These are phyloP conservation scores for Girardinus metallicus DNA, from an alignment of 2,797 vertebrate species.

Conservation along the genomic window DNA sequence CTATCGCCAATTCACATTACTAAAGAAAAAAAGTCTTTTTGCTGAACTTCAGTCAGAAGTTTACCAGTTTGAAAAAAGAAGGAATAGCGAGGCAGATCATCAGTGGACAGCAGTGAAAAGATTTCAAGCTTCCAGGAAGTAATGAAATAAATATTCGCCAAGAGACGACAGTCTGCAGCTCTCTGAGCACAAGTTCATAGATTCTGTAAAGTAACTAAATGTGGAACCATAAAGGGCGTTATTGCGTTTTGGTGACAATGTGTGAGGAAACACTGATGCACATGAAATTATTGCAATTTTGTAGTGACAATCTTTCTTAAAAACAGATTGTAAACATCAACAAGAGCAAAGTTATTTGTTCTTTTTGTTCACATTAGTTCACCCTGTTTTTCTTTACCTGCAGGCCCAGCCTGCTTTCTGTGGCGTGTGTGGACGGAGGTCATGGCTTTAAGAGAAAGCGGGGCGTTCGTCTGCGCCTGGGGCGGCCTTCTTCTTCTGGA, in stretches of 20 bases:
- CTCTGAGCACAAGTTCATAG: background rate
- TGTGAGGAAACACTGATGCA: background rate
- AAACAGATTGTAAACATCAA: conserved; percentile 1
- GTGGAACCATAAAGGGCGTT: background rate
- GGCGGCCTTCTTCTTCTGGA: conserved; percentile 82
- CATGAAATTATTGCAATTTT: background rate
- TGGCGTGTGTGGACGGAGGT: conserved; percentile 71
- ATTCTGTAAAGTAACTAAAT: background rate
- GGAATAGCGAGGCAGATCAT: background rate
- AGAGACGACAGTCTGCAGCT: background rate
- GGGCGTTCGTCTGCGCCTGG: conserved; percentile 82
- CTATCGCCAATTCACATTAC: no score
- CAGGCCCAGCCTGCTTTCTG: conserved; percentile 78
- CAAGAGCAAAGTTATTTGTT: conserved; percentile 16
- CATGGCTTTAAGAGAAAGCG: conserved; percentile 86
- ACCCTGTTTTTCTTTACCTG: conserved; percentile 66
- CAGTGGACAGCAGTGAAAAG: background rate
- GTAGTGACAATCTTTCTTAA: background rate
- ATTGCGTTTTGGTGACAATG: background rate
- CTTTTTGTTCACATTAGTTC: conserved; percentile 9
- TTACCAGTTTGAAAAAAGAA: background rate
- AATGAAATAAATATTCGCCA: background rate
- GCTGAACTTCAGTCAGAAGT: background rate
- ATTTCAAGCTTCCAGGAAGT: background rate
- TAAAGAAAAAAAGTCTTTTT: background rate